phyloP scores from a whole-genome alignment of 1,140 invertebrate species.

The Agrypnia vestita region DNA sequence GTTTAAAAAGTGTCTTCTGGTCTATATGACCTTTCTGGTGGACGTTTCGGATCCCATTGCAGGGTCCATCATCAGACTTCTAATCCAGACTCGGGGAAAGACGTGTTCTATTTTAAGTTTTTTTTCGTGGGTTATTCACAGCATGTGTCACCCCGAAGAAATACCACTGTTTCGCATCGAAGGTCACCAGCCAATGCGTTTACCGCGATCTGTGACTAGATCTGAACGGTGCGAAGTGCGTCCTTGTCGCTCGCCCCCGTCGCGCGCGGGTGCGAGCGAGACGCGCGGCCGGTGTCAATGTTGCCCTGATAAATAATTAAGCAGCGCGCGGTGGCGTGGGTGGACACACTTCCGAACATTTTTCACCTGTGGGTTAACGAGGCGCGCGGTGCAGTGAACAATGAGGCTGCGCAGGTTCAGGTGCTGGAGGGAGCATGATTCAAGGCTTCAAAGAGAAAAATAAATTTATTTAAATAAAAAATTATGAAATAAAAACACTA shows the following conservation, averaged over 20 bases:
- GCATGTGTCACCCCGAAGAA: too few species aligned
- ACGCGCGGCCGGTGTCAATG: background rate
- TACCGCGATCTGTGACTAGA: background rate
- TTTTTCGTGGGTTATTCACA: too few species aligned
- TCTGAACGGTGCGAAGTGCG: background rate
- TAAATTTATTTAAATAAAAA: too few species aligned
- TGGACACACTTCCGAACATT: conserved; percentile 29
- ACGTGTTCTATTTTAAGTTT: too few species aligned
- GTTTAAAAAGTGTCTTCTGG: too few species aligned
- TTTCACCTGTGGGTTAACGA: conserved; percentile 40
- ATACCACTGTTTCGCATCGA: background rate
- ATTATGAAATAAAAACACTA: too few species aligned
- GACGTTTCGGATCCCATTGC: too few species aligned
- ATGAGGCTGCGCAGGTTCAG: conserved; percentile 19
- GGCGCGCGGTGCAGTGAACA: conserved; percentile 20
- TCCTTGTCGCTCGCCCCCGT: background rate
- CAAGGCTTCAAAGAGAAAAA: too few species aligned
- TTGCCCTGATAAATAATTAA: background rate
- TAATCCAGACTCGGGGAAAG: too few species aligned
- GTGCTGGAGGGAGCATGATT: background rate
- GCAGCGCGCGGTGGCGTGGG: conserved; percentile 4
- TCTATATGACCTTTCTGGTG: too few species aligned
- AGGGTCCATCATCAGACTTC: too few species aligned
- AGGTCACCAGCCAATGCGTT: background rate
- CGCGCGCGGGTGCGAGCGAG: background rate